phyloP scores from a whole-genome alignment of 2,113 vertebrate species.

The Chionomys nivalis region DNA sequence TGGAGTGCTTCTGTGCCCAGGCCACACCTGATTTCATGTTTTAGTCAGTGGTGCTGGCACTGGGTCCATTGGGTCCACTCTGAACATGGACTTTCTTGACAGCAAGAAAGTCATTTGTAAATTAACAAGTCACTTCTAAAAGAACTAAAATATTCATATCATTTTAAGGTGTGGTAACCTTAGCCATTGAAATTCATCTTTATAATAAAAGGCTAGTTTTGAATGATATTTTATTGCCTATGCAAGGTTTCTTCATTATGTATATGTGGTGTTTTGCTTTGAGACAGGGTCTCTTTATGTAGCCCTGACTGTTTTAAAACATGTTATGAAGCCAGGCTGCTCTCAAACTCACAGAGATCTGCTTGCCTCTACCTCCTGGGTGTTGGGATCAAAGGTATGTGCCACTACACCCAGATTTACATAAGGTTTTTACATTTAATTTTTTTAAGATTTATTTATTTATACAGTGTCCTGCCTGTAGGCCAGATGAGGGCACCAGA shows the following conservation, averaged over 20 bases:
- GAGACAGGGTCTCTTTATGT: not conserved
- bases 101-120: conserved; percentile 49
- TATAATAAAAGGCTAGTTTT: conserved; percentile 1
- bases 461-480: too few species aligned
- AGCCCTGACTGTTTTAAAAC: not conserved
- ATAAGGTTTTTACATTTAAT: not conserved
- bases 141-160: conserved; percentile 29
- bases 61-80: not conserved
- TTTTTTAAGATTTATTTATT: not conserved
- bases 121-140: conserved; percentile 5
- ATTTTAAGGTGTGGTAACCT: conserved; percentile 10
- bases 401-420: not conserved
- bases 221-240: conserved; percentile 8
- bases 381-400: not conserved
- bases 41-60: not conserved
- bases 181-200: conserved; percentile 40
- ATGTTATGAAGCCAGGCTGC: not conserved
- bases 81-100: not conserved
- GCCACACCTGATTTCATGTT: not conserved
- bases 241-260: not conserved
- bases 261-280: not conserved
- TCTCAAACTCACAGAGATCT: not conserved
- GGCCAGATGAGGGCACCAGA: too few species aligned
- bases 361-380: not conserved
- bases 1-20: not conserved